These are phyloP conservation scores for Conus canariensis DNA, from an alignment of 2,888 invertebrate species.

Conservation along the genomic window DNA sequence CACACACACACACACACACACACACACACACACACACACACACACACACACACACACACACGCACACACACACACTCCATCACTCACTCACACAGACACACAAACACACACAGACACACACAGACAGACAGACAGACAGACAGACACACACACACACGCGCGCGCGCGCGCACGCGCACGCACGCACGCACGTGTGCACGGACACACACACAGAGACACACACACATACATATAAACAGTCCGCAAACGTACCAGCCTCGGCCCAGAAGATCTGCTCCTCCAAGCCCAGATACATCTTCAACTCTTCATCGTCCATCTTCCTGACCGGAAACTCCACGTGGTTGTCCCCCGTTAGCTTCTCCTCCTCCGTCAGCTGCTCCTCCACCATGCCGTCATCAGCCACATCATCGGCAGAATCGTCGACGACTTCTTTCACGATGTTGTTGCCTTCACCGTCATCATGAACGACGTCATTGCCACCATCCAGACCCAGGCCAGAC, in stretches of 20 bases:
- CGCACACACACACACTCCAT: too few species aligned
- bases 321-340: constrained; percentile 29
- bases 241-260: constrained; percentile 34
- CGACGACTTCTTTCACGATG: neutral
- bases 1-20: too few species aligned
- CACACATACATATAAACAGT: neutral
- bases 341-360: neutral
- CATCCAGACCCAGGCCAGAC: neutral
- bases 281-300: constrained; percentile 18
- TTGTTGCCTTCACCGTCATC: neutral
- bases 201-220: neutral
- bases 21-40: too few species aligned
- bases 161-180: too few species aligned
- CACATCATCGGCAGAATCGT: neutral
- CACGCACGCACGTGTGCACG: neutral
- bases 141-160: too few species aligned
- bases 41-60: too few species aligned
- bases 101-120: too few species aligned
- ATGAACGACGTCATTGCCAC: neutral
- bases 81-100: too few species aligned
- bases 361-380: constrained; percentile 5
- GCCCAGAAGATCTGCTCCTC: constrained; percentile 34
- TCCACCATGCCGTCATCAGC: neutral
- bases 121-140: too few species aligned
- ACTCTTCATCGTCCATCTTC: constrained; percentile 33